A percentile compares a stretch with the other conserved stretches of the same genome.
Conservation (phyloP, 2,113 vertebrate genomes). For the Propithecus coquereli region DNA sequence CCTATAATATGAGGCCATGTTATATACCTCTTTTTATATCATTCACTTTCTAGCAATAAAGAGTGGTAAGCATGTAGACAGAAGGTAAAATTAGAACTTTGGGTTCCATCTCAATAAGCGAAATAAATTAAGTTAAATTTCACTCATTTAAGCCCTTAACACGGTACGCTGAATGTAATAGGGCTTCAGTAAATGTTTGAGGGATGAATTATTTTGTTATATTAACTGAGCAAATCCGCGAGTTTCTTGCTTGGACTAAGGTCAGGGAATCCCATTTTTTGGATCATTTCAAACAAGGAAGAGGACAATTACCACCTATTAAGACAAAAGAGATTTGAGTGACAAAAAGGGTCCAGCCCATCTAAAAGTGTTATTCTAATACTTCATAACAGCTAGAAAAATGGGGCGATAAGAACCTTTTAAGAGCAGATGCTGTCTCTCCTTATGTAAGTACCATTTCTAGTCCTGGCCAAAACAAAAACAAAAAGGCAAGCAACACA, state of each 20-base stretch:
- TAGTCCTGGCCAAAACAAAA: not conserved
- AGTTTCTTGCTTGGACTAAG: not conserved
- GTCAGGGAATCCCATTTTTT: not conserved
- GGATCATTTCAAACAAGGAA: not conserved
- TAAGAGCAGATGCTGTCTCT: not conserved
- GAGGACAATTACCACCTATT: not conserved
- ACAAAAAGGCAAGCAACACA: not conserved
- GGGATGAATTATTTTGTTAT: not conserved
- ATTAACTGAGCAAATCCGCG: not conserved
- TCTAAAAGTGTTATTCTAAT: not conserved
- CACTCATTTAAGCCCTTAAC: not conserved
- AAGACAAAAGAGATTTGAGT: not conserved
- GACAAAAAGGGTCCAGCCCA: not conserved
- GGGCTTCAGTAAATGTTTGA: not conserved
- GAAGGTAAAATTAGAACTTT: not conserved
- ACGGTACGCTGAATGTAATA: not conserved
- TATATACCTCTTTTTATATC: not conserved
- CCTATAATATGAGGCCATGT: too few relatives aligned
- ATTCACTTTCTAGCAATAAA: not conserved
- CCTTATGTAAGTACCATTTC: not conserved
- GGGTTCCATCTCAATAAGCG: not conserved
- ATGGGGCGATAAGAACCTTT: not conserved
- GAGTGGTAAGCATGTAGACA: not conserved
- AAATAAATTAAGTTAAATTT: not conserved
- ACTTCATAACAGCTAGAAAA: not conserved